Evolutionary conservation across 2,888 invertebrate genomes (phyloP).

Genomic region (Mesopsocus fuscifrons): DNA sequence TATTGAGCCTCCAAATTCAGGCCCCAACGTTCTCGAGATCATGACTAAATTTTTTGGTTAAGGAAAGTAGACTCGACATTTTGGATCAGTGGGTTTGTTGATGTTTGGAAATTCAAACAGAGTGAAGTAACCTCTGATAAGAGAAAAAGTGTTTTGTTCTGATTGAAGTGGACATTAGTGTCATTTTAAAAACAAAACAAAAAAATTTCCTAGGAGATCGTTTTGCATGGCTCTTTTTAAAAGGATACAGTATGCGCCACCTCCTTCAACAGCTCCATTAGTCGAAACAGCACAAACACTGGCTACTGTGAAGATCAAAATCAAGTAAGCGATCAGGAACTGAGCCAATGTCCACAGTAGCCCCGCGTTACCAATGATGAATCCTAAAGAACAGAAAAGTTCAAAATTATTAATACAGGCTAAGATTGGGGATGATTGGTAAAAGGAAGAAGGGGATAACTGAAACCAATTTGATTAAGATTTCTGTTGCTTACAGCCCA

Average conservation of each 20-base stretch:
- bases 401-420: too few relatives aligned
- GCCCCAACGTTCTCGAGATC: constrained; percentile 95
- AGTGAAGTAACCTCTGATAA: too few relatives aligned
- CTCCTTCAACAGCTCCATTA: constrained; percentile 97
- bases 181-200: constrained; percentile 12
- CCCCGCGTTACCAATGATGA: constrained; percentile 92
- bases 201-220: too few relatives aligned
- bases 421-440: too few relatives aligned
- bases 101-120: too few relatives aligned
- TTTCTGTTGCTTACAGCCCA: too few relatives aligned
- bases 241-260: constrained; percentile 98
- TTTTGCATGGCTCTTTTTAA: constrained; percentile 18
- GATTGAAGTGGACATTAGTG: not conserved
- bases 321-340: constrained; percentile 85
- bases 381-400: constrained; percentile 43
- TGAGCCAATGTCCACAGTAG: constrained; percentile 68
- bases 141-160: too few relatives aligned
- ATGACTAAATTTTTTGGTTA: constrained; percentile 46
- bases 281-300: constrained; percentile 98
- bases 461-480: too few relatives aligned
- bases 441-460: too few relatives aligned
- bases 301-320: constrained; percentile 84
- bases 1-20: constrained; percentile 98
- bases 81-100: too few relatives aligned
- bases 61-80: constrained; percentile 14